A percentile compares a stretch with the other conserved stretches of the same genome.
phyloP scores from a whole-genome alignment of 2,888 invertebrate genomes.

The Conomelus anceps region DNA sequence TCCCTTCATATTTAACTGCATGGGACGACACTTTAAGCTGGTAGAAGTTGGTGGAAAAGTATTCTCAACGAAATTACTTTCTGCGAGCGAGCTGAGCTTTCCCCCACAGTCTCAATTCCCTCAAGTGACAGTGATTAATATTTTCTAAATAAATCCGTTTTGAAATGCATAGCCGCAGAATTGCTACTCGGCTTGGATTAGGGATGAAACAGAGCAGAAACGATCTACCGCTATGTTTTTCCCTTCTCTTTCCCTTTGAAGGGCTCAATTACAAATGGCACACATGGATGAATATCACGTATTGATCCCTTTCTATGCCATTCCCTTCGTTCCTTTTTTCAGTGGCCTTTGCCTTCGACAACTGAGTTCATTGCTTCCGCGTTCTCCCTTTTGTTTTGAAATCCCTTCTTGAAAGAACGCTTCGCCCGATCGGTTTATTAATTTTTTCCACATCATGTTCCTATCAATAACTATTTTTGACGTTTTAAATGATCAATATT shows the following conservation, averaged over 20 bases:
- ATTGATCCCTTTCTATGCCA: neutral
- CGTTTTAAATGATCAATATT: neutral
- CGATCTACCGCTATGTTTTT: neutral
- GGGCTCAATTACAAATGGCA: neutral
- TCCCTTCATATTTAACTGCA: neutral
- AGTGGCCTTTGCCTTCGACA: neutral
- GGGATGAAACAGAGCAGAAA: neutral
- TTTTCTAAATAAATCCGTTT: neutral
- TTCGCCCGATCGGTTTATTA: neutral
- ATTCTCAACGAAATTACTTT: neutral
- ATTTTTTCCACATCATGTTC: neutral
- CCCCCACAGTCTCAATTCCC: neutral
- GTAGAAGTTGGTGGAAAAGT: neutral
- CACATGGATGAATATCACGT: neutral
- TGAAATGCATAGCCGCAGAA: neutral
- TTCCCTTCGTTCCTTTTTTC: neutral
- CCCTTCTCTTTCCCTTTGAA: neutral
- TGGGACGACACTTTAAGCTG: neutral
- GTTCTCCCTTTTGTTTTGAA: neutral
- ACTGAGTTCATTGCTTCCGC: too few relatives aligned
- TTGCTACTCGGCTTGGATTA: neutral
- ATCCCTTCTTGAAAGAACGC: neutral
- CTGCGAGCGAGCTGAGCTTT: neutral
- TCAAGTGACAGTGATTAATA: neutral
- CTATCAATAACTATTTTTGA: neutral